Conservation (phyloP, 2,888 invertebrate species). For the Argyresthia albistria region DNA sequence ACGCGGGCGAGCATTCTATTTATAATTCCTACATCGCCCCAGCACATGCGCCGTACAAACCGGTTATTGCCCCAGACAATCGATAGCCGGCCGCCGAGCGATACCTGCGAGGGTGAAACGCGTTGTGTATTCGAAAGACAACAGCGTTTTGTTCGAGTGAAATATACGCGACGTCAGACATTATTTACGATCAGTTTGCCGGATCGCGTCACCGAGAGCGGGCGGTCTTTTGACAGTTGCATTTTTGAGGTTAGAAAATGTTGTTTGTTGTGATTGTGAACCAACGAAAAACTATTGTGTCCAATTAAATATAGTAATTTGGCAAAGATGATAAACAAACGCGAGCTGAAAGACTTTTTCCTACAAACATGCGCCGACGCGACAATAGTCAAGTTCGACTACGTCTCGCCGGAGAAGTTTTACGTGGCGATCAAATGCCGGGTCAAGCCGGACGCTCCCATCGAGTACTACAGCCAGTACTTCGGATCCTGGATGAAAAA, state of each 20-base stretch:
- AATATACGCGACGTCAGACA: background rate
- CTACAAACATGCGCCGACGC: constrained; percentile 18
- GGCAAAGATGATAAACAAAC: constrained; percentile 15
- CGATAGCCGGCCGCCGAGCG: background rate
- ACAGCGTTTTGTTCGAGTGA: constrained; percentile 5
- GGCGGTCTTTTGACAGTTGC: background rate
- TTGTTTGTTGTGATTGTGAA: background rate
- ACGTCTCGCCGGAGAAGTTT: constrained; percentile 20
- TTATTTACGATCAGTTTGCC: background rate
- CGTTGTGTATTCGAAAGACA: background rate
- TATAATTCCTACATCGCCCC: constrained; percentile 15
- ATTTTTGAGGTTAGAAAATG: background rate
- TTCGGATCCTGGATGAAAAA: constrained; percentile 21
- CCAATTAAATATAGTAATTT: no score
- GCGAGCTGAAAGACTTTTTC: constrained; percentile 15
- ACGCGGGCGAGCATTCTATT: background rate
- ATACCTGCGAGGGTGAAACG: no score
- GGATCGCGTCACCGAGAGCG: background rate
- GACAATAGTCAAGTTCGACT: constrained; percentile 18
- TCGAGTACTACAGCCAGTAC: constrained; percentile 18
- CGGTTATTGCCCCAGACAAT: constrained; percentile 2
- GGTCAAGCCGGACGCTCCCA: constrained; percentile 12
- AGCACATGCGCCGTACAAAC: constrained; percentile 16
- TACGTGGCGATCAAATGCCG: constrained; percentile 19
- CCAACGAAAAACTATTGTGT: background rate